Evolutionary conservation across 1,140 invertebrate species (phyloP), one percentile per base, ranked within the genome.

Genomic region (Lanistes nyassanus): DNA sequence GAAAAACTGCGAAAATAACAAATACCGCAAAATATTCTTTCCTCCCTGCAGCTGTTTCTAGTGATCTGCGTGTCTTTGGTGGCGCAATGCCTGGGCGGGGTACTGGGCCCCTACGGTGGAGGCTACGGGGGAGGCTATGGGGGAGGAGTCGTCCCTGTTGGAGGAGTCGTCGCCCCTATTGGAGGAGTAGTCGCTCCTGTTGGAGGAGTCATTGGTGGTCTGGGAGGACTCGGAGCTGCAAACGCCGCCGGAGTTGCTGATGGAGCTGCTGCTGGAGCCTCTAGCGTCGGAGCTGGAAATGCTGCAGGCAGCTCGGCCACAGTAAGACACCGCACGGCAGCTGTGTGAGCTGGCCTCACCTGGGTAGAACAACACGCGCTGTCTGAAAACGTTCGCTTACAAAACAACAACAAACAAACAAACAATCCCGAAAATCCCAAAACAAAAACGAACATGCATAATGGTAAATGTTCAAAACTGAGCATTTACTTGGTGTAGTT

Each of bases 1-100:
- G n/a, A n/a, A n/a, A n/a, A n/a, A n/a, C n/a, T n/a, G n/a, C n/a
- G n/a, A n/a, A n/a, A n/a, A n/a, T n/a, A n/a, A n/a, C n/a, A n/a
- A n/a, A n/a, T n/a, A n/a, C n/a, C n/a, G n/a, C n/a, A n/a, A n/a
- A n/a, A n/a, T n/a, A n/a, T n/a, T n/a, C 56, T 16, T 58, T 42
- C 56, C 36, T 3, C 51, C n/a, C n/a, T 26, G 6, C 56, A 70
- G 68, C 31, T 70, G 51, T 70, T 70, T 29, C 11, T 60, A 60
- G 51, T 60, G 31, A 34, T 62, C 21, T n/a, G 70, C 55, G 9
- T 60, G 56, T 72, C 51, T 36, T 7, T 72, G 53, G 34, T 72
- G 70, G 70, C 56, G 4, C 55, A 55, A 26, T 34, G 55, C 56
- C 23, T 72, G 31, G 70, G 21, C 11, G 56, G 56, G n/a, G 13